Evolutionary conservation across 2,113 vertebrate species (phyloP).

Genomic region (Pomatostomus ruficeps): DNA sequence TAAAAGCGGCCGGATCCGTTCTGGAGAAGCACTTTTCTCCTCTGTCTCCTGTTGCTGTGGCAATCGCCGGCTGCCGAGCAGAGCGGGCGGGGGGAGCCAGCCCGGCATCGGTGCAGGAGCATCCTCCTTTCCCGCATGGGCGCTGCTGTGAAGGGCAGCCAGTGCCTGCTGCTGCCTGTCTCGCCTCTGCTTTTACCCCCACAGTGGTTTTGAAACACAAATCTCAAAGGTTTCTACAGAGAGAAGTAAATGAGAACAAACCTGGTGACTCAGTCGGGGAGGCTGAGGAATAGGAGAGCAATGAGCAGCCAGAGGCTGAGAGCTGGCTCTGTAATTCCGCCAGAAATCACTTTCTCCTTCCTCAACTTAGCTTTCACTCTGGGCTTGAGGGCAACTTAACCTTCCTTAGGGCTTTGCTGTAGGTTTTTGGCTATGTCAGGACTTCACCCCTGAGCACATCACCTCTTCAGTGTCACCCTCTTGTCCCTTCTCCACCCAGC

Average conservation of each 20-base stretch:
- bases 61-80: not conserved
- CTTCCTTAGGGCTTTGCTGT: not conserved
- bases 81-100: not conserved
- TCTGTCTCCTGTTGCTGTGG: not conserved
- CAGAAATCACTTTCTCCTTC: not conserved
- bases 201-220: not conserved
- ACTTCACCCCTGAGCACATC: rapidly evolving
- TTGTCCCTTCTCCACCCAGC: not conserved
- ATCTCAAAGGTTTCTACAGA: not conserved
- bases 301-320: not conserved
- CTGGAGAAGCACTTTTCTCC: not conserved
- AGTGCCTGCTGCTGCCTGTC: not conserved
- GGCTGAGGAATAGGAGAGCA: not conserved
- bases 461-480: not conserved
- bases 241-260: not conserved
- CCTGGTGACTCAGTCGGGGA: not conserved
- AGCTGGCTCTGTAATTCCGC: not conserved
- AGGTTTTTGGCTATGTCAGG: not conserved
- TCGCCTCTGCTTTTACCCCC: not conserved
- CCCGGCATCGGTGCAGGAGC: not conserved
- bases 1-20: not conserved
- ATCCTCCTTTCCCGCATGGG: not conserved
- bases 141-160: not conserved
- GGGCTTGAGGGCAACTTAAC: not conserved
- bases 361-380: not conserved